Conservation (phyloP, 2,113 vertebrate genomes). For the Poeciliopsis occidentalis region DNA sequence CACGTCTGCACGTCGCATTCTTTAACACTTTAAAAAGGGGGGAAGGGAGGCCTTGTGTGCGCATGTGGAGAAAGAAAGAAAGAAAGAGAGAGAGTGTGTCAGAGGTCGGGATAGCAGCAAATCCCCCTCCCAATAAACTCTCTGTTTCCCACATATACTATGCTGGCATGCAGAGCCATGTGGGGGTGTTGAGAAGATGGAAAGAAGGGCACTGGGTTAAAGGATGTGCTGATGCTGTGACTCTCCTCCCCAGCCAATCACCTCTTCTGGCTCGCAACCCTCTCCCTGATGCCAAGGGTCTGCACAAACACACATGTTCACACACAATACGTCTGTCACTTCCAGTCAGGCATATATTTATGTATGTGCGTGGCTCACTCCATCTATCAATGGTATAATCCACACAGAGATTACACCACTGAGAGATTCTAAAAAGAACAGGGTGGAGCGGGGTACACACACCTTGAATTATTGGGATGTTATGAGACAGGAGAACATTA, state of each 20-base stretch:
- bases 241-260: constrained; percentile 63
- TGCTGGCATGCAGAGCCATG: constrained; percentile 19
- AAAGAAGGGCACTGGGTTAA: constrained; percentile 76
- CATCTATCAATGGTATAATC: too few species aligned
- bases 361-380: too few species aligned
- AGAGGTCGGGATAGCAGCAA: constrained; percentile 6
- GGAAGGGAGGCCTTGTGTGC: background rate
- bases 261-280: constrained; percentile 29
- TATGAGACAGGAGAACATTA: too few species aligned
- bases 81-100: background rate
- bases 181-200: constrained; percentile 2
- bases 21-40: constrained; percentile 35
- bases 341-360: too few species aligned
- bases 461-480: too few species aligned
- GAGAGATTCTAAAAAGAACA: too few species aligned
- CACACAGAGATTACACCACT: too few species aligned
- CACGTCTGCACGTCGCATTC: constrained; percentile 38
- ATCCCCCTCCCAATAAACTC: background rate
- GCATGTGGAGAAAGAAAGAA: background rate
- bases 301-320: constrained; percentile 9
- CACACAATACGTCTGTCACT: background rate
- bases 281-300: constrained; percentile 17
- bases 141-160: constrained; percentile 26
- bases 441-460: too few species aligned
- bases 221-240: constrained; percentile 69